These are phyloP conservation scores for Poecilia velifera DNA, from an alignment of 2,797 vertebrate genomes.

Conservation along the genomic window DNA sequence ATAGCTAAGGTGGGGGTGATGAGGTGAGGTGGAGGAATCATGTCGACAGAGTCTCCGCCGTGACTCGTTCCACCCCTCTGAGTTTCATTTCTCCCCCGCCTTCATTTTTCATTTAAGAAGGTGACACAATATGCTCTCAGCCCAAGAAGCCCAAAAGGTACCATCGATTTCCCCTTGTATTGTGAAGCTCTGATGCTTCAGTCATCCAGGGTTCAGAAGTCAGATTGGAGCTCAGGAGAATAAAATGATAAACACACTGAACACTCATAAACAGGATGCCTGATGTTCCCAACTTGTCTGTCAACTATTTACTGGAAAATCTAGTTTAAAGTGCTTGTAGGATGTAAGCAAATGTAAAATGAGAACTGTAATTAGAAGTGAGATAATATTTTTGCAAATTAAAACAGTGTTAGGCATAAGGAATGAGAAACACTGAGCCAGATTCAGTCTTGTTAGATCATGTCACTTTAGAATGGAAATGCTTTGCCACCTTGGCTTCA, in stretches of 20 bases:
- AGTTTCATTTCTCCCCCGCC: constrained; percentile 70
- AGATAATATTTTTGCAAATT: constrained; percentile 1
- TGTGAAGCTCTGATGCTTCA: constrained; percentile 64
- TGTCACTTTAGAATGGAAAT: constrained; percentile 23
- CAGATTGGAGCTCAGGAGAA: constrained; percentile 40
- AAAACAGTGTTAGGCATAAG: neutral
- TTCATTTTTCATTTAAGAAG: constrained; percentile 81
- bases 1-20: constrained; percentile 46
- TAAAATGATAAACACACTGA: constrained; percentile 46
- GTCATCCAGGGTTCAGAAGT: constrained; percentile 48
- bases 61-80: constrained; percentile 69
- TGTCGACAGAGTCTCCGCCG: constrained; percentile 61
- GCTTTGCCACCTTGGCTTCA: constrained; percentile 48
- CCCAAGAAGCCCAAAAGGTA: constrained; percentile 63
- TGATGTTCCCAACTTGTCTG: constrained; percentile 13
- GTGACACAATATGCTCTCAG: constrained; percentile 75
- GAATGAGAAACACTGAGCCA: neutral
- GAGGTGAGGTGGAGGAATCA: constrained; percentile 58
- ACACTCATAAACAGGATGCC: constrained; percentile 52
- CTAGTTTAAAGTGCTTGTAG: constrained; percentile 15
- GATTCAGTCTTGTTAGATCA: neutral
- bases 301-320: constrained; percentile 10
- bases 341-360: constrained; percentile 33
- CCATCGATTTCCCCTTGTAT: constrained; percentile 74
- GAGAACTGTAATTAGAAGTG: constrained; percentile 11